Percentiles rank a stretch among this genome's conserved stretches.
Evolutionary conservation across 2,113 vertebrate species (phyloP).

Genomic region (Damaliscus lunatus): DNA sequence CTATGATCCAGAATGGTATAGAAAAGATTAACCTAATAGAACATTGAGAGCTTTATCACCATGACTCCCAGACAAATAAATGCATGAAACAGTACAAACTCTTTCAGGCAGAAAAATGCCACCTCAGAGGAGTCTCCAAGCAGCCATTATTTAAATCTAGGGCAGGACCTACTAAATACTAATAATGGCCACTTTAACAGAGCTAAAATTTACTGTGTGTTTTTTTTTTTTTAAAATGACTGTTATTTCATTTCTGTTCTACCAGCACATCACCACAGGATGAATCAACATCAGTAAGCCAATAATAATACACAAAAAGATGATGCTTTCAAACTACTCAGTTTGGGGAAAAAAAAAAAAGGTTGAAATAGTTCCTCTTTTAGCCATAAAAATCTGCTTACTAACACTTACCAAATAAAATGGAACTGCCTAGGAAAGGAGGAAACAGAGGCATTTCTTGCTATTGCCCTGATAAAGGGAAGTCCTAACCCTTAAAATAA

Average conservation of each 20-base stretch:
- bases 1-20: not conserved
- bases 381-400: slow-evolving; percentile 17
- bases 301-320: not conserved
- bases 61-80: not conserved
- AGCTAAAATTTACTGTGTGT: not conserved
- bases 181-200: not conserved
- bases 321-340: slow-evolving; percentile 8
- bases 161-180: slow-evolving; percentile 15
- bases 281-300: not conserved
- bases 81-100: not conserved
- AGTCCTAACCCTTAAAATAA: slow-evolving; percentile 50
- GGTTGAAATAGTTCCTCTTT: not conserved
- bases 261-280: not conserved
- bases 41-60: not conserved
- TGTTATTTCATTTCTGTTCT: slow-evolving; percentile 13
- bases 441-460: not conserved
- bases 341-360: not conserved
- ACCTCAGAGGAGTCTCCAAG: not conserved
- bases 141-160: slow-evolving; percentile 16
- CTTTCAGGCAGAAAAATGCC: slow-evolving; percentile 8
- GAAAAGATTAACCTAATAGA: not conserved
- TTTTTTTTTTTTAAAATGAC: not conserved
- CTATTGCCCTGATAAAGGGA: slow-evolving; percentile 29
- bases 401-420: slow-evolving; percentile 23
- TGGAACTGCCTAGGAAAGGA: not conserved